Evolutionary conservation across 2,797 vertebrate species (phyloP).

Genomic region (Martes flavigula): DNA sequence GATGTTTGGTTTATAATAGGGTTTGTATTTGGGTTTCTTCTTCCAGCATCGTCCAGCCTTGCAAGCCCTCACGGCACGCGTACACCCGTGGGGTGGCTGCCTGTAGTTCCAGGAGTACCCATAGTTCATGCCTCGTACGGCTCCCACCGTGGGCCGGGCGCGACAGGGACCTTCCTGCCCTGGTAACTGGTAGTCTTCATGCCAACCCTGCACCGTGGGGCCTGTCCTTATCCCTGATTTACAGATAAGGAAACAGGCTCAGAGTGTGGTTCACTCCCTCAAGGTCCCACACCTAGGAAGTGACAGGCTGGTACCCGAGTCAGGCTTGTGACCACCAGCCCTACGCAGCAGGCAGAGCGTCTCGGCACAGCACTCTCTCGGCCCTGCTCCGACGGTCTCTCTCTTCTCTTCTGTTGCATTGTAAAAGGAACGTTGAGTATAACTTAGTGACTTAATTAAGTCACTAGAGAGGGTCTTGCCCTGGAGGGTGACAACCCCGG

Average conservation of each 20-base stretch:
- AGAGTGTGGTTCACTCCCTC: neutral
- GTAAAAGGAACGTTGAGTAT: neutral
- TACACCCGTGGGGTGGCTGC: accelerated
- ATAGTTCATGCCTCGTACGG: neutral
- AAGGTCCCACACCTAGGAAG: neutral
- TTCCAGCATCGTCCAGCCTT: neutral
- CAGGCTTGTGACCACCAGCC: neutral
- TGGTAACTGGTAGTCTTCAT: neutral
- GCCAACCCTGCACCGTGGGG: neutral
- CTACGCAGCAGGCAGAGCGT: accelerated
- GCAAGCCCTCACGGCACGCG: accelerated
- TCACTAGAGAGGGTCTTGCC: neutral
- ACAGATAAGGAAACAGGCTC: neutral
- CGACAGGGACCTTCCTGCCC: neutral
- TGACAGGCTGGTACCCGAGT: neutral
- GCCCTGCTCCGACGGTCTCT: accelerated
- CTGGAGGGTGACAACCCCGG: neutral
- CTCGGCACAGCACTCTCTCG: too few species aligned
- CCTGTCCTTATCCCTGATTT: neutral
- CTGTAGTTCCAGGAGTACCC: accelerated
- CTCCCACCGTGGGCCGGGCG: accelerated
- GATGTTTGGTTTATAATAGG: neutral
- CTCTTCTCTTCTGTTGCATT: neutral
- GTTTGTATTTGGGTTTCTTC: neutral
- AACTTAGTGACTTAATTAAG: neutral